Conservation (phyloP, 2,888 invertebrate genomes). For the Neoascia interrupta region DNA sequence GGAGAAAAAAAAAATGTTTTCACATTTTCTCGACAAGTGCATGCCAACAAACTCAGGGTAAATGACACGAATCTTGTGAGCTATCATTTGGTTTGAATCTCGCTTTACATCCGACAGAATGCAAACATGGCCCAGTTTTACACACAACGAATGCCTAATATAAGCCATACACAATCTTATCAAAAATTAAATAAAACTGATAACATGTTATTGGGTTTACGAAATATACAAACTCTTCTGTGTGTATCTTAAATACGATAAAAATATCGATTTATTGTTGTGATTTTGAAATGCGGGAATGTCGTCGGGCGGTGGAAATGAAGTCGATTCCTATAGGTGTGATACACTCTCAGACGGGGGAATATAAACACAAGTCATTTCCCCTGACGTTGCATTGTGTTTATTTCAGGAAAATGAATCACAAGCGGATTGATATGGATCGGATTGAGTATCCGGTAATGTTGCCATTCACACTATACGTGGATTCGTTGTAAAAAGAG, state of each 20-base stretch:
- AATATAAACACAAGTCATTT: not conserved
- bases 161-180: conserved; percentile 13
- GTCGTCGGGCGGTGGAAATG: conserved; percentile 34
- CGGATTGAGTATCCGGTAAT: conserved; percentile 55
- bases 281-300: conserved; percentile 38
- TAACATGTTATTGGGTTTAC: conserved; percentile 26
- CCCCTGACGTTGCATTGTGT: conserved; percentile 18
- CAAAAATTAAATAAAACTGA: conserved; percentile 24
- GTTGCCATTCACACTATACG: no score
- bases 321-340: conserved; percentile 20
- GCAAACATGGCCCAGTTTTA: conserved; percentile 52
- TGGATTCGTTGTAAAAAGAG: no score
- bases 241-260: conserved; percentile 7
- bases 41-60: conserved; percentile 6
- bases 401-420: conserved; percentile 41
- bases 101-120: conserved; percentile 17
- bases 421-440: conserved; percentile 41
- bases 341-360: conserved; percentile 20
- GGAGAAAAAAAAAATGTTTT: not conserved
- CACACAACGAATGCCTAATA: not conserved
- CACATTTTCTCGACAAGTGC: conserved; percentile 14
- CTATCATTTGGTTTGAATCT: not conserved
- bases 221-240: conserved; percentile 27
- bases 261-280: conserved; percentile 32
- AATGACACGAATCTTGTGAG: conserved; percentile 37